Base-by-base conservation (phyloP, 2,888 invertebrate genomes). In the Phorcus lineatus region DNA sequence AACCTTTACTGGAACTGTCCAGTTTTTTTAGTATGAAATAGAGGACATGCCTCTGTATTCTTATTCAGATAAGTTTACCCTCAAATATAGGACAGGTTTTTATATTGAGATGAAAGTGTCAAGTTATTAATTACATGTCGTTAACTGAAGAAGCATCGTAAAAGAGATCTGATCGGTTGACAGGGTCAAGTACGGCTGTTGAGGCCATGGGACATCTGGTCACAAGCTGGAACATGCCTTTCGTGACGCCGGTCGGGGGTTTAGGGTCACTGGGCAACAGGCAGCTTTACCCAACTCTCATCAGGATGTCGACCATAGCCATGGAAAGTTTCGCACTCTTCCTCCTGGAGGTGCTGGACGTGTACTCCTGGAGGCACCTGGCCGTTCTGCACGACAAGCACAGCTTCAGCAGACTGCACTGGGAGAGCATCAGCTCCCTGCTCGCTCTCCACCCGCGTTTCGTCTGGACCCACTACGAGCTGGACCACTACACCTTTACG, bases 161-260 rank as follows among this genome's bases (percentile, higher is more conserved):
- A 36, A 6, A 6, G 36, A 36, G 36, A 36, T 6, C 36, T 36
- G 7, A 36, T 36, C 4, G 36, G 3, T 36, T 36, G 36, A 47
- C 83, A 88, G 88, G 82, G 0, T 87, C 86, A 75, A 85, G 85
- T 28, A 83, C 80, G 31, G 85, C 87, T 0, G 84, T 86, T 28
- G 83, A 84, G 79, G 82, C 82, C 13, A 75, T 87, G 40, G 83
- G 84, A 1, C 81, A 86, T 67, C 84, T 88, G 86, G 86, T 85
- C 36, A 84, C 84, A 28, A 70, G 82, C 2, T 86, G 86, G 87
- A 85, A 88, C 78, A 77, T 88, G 11, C 86, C 87, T 2, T 78
- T 87, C 40, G 83, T 88, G 66, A 88, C 87, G 3, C 87, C 87
- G 2, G 83, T 85, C 0, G 87, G 86, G 16, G 86, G 83, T n/a